Conservation (phyloP, 1,140 invertebrate species). For the Oppia nitens region DNA sequence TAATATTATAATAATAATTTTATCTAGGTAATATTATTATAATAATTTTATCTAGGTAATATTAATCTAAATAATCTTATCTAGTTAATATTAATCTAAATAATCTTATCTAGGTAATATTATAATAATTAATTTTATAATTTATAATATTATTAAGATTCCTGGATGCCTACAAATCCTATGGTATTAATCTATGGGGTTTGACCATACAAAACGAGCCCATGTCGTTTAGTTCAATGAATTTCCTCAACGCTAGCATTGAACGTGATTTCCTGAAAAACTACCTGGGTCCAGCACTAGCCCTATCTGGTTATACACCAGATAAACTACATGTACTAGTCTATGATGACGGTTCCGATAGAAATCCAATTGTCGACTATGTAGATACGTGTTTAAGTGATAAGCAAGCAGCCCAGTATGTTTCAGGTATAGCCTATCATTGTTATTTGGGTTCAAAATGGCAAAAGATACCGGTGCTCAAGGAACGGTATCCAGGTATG, state of each 20-base stretch:
- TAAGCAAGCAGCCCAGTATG: not conserved
- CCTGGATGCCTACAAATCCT: slow-evolving; percentile 37
- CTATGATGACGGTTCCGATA: slow-evolving; percentile 40
- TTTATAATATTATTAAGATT: too few relatives aligned
- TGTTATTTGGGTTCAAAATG: not conserved
- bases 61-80: too few relatives aligned
- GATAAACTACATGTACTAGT: slow-evolving; percentile 41
- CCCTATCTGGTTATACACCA: slow-evolving; percentile 36
- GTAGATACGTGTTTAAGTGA: not conserved
- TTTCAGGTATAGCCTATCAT: not conserved
- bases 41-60: too few relatives aligned
- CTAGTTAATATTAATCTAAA: too few relatives aligned
- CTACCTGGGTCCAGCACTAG: slow-evolving; percentile 47
- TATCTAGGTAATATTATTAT: too few relatives aligned
- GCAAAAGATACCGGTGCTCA: not conserved
- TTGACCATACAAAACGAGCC: slow-evolving; percentile 46
- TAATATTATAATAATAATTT: too few relatives aligned
- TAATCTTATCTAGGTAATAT: too few relatives aligned
- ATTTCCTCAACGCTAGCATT: slow-evolving; percentile 44
- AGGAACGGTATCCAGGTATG: not conserved
- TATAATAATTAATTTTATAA: too few relatives aligned
- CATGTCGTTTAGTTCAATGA: slow-evolving; percentile 29
- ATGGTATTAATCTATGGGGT: slow-evolving; percentile 41
- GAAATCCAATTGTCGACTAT: not conserved
- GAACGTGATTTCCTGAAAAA: slow-evolving; percentile 43